These are phyloP conservation scores for Elanoides forficatus DNA, from an alignment of 2,113 vertebrate genomes.

Conservation along the genomic window DNA sequence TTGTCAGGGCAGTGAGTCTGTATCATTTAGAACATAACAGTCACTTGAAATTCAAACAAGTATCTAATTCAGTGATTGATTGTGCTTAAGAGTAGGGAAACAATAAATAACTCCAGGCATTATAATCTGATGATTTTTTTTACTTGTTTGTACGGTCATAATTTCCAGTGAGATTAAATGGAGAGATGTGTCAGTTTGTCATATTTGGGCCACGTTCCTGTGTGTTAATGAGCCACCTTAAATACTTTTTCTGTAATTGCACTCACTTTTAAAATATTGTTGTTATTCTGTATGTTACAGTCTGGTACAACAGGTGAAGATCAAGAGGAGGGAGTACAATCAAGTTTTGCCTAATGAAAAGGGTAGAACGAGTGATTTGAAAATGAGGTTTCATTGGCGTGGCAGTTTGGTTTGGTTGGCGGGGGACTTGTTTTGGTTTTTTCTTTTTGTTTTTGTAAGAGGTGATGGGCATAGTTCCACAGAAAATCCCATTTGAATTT, in stretches of 20 bases:
- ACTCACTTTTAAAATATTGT: neutral
- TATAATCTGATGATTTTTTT: neutral
- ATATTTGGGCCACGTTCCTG: neutral
- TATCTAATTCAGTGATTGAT: neutral
- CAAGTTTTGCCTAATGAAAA: neutral
- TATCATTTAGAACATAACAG: neutral
- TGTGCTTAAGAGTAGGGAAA: neutral
- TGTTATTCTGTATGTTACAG: neutral
- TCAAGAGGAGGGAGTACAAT: neutral
- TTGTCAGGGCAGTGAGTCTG: no score
- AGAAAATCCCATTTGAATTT: neutral
- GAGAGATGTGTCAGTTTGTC: neutral
- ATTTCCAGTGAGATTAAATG: neutral
- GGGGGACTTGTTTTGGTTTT: rapidly evolving
- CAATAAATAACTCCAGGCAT: neutral
- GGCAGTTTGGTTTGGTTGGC: neutral
- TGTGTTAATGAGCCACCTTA: neutral
- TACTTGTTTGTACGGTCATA: neutral
- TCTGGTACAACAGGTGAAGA: neutral
- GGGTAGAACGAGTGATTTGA: neutral
- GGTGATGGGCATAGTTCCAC: rapidly evolving
- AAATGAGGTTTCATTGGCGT: neutral
- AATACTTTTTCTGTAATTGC: neutral
- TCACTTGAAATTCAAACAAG: neutral
- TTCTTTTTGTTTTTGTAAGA: rapidly evolving